Evolutionary conservation across 2,113 vertebrate genomes (phyloP).

Genomic region (Speoplatyrhinus poulsoni): DNA sequence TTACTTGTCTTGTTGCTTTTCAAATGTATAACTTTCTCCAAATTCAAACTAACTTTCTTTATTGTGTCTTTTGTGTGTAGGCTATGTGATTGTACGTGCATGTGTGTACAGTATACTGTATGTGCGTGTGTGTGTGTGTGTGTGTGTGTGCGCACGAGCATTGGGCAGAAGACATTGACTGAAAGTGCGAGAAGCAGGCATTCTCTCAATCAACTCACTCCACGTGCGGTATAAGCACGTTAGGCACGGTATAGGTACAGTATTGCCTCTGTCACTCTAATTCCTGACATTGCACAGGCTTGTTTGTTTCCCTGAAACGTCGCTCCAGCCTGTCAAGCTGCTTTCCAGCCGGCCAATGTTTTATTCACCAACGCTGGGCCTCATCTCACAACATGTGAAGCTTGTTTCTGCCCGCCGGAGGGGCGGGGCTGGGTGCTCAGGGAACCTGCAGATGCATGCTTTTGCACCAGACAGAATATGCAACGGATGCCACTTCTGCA

Average conservation of each 20-base stretch:
- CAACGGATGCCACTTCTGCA: too few relatives aligned
- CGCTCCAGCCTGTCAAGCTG: constrained; percentile 22
- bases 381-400: constrained; percentile 4
- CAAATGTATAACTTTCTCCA: background rate
- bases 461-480: too few relatives aligned
- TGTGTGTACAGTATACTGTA: too few relatives aligned
- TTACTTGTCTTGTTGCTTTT: too few relatives aligned
- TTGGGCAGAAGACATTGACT: constrained; percentile 46
- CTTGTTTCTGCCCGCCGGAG: background rate
- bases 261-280: constrained; percentile 52
- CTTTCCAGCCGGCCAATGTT: background rate
- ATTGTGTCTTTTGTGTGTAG: background rate
- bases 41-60: background rate
- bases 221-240: constrained; percentile 47
- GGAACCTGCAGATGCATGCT: too few relatives aligned
- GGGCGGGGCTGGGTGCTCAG: too few relatives aligned
- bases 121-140: too few relatives aligned
- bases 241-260: constrained; percentile 26
- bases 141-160: constrained; percentile 5
- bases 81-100: constrained; percentile 20
- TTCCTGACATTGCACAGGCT: constrained; percentile 53
- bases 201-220: constrained; percentile 50
- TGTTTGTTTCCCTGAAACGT: constrained; percentile 39
- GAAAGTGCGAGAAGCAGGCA: constrained; percentile 43
- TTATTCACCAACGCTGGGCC: constrained; percentile 4